Evolutionary conservation across 2,113 vertebrate genomes (phyloP), one percentile per base, ranked within the genome.

Genomic region (Clarias magur): DNA sequence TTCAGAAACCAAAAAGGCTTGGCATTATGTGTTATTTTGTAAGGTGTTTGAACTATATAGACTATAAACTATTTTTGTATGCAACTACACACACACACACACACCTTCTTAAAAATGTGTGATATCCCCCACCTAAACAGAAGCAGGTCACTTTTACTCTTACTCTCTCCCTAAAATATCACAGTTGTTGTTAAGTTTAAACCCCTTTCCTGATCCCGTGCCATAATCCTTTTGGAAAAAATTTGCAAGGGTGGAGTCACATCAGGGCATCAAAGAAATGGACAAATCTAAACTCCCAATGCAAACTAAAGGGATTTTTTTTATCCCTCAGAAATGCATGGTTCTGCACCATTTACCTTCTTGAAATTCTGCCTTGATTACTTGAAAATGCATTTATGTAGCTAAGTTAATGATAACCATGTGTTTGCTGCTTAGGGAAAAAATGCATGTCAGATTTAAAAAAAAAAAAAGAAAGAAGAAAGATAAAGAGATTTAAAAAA

Each of bases 181-280:
- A 82, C 67, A 82, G 65, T 82, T 87, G 80, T 86, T 65, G 80
- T 86, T 65, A 27, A 67, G 68, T 59, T 86, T 88, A 88, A 84
- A 88, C 80, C 84, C 87, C 86, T 80, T 75, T 68, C 79, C 79
- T 27, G 27, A 56, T 65, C 60, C 48, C 85, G 56, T 82, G 76
- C 84, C 54, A 84, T 88, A 88, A 88, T 88, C 89, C 81, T 54
- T 88, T 82, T 88, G 85, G 68, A 85, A 76, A 85, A 90, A 76
- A 86, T 88, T 88, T 83, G 30, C 75, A 53, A 42, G 68, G 87
- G n/a, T 34, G 70, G 85, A 83, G 81, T 84, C 75, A 67, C 8
- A 16, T 23, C 53, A 88, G 84, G 73, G 60, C 82, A 82, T 90
- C 76, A 86, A 27, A 21, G n/a, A 11, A 90, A 79, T 53, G 82